Evolutionary conservation across 2,797 vertebrate species (phyloP).

Genomic region (Leuciscus waleckii): DNA sequence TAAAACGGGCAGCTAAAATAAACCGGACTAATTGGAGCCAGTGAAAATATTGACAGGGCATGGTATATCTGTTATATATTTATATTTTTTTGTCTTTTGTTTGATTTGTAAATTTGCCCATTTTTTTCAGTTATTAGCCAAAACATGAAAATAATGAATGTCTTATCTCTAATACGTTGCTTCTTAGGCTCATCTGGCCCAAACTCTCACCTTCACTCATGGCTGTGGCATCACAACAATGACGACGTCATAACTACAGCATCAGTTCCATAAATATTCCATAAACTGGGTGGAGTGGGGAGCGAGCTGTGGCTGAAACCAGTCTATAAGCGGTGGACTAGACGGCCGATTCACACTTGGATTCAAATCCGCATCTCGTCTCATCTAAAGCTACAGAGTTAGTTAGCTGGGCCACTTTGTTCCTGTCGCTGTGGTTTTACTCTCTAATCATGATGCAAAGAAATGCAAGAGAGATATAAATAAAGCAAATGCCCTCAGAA

Average conservation of each 20-base stretch:
- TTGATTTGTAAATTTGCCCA: no score
- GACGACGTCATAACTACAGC: background rate
- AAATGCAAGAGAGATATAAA: conserved; percentile 35
- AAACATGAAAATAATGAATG: background rate
- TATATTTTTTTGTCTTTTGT: no score
- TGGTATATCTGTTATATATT: no score
- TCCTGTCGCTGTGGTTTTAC: conserved; percentile 30
- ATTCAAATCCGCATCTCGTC: conserved; percentile 10
- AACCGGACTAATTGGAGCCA: no score
- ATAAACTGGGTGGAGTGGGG: no score
- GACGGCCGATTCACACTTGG: background rate
- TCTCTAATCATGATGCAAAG: conserved; percentile 44
- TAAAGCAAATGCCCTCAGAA: conserved; percentile 11
- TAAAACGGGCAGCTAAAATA: no score
- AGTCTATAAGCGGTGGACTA: background rate
- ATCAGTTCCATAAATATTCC: background rate
- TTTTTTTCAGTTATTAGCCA: background rate
- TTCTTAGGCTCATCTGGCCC: background rate
- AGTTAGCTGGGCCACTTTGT: background rate
- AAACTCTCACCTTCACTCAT: background rate
- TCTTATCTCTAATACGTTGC: background rate
- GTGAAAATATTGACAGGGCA: no score
- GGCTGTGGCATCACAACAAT: background rate
- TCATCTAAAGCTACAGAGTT: conserved; percentile 6
- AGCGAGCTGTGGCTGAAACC: background rate